These are phyloP conservation scores for Artemia franciscana DNA, from an alignment of 1,140 invertebrate genomes.

Conservation along the genomic window DNA sequence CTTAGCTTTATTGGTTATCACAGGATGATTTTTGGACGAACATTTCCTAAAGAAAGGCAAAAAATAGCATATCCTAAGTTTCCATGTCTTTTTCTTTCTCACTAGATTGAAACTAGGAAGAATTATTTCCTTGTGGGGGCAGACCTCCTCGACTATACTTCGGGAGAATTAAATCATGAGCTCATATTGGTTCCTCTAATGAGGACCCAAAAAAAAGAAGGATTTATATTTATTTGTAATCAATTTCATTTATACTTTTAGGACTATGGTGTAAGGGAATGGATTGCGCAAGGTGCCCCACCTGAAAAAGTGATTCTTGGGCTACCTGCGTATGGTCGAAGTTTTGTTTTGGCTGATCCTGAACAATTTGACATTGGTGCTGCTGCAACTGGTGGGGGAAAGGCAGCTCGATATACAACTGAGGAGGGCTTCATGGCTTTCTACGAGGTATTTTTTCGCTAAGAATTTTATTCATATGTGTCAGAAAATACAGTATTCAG, in stretches of 20 bases:
- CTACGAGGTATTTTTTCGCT: constrained; percentile 60
- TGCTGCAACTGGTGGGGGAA: constrained; percentile 58
- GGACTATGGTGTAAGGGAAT: constrained; percentile 74
- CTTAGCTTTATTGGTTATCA: too few species aligned
- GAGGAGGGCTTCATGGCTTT: constrained; percentile 79
- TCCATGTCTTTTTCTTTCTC: constrained; percentile 1
- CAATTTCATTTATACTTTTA: constrained; percentile 18
- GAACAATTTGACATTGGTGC: constrained; percentile 78
- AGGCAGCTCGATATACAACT: constrained; percentile 55
- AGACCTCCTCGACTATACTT: too few species aligned
- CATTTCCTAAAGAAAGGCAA: too few species aligned
- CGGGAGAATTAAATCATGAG: too few species aligned
- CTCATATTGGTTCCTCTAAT: background rate
- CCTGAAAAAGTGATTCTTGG: constrained; percentile 86
- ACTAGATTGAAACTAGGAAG: too few species aligned
- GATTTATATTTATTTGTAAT: constrained; percentile 2
- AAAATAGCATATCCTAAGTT: too few species aligned
- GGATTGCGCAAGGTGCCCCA: constrained; percentile 63
- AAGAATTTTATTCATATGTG: too few species aligned
- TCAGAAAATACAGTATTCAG: too few species aligned
- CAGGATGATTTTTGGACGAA: too few species aligned
- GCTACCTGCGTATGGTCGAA: constrained; percentile 68
- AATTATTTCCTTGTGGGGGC: too few species aligned
- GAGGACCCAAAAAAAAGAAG: background rate
- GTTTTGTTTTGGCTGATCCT: constrained; percentile 71